Evolutionary conservation across 2,888 invertebrate genomes (phyloP).

Genomic region (Meghimatium bilineatum): DNA sequence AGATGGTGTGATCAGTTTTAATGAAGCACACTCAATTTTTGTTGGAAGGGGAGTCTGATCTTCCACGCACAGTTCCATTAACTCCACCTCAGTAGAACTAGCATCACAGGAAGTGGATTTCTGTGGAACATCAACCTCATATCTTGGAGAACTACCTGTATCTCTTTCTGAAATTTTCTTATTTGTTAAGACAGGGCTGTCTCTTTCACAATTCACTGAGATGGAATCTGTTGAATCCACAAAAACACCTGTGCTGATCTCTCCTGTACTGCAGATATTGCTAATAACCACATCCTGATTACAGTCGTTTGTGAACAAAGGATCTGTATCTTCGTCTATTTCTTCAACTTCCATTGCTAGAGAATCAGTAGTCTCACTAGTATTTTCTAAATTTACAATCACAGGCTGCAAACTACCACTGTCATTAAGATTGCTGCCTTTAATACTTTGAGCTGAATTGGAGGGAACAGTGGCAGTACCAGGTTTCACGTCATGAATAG

Average conservation of each 20-base stretch:
- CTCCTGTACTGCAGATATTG: not conserved
- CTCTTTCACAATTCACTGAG: no score
- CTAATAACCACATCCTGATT: no score
- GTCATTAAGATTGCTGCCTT: not conserved
- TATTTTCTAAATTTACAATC: not conserved
- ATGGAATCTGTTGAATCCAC: not conserved
- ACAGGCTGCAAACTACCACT: not conserved
- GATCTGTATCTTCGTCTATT: not conserved
- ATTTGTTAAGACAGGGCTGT: not conserved
- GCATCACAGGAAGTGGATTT: not conserved
- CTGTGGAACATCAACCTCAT: not conserved
- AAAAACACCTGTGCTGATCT: not conserved
- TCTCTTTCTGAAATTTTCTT: not conserved
- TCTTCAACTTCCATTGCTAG: conserved; percentile 12
- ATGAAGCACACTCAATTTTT: not conserved
- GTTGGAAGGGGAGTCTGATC: not conserved
- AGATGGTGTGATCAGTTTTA: not conserved
- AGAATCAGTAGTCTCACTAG: not conserved
- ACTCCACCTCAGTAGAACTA: not conserved
- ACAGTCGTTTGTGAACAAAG: not conserved
- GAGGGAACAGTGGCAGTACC: not conserved
- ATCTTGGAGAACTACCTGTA: not conserved
- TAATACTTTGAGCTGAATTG: not conserved
- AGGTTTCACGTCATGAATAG: not conserved
- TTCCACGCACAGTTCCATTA: not conserved